A percentile compares a stretch with the other conserved stretches of the same genome.
Evolutionary conservation across 1,140 invertebrate genomes (phyloP).

Genomic region (Zelostemma sp.): DNA sequence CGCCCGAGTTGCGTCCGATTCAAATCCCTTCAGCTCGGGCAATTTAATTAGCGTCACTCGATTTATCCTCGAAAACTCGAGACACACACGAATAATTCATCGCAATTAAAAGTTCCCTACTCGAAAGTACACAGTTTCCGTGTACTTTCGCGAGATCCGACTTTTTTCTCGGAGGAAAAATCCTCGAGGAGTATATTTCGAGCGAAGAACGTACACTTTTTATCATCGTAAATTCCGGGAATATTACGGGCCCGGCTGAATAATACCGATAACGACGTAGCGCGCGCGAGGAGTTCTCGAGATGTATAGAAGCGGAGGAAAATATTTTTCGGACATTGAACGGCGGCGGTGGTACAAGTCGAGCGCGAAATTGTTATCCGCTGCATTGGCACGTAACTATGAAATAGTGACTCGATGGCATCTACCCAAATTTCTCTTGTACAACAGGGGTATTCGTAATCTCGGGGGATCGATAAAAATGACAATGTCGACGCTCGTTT

Average conservation of each 20-base stretch:
- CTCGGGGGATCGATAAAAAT: no score
- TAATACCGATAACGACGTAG: background rate
- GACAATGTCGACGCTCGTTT: no score
- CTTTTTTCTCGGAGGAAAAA: no score
- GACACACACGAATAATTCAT: no score
- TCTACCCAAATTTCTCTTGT: background rate
- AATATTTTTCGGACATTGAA: conserved; percentile 30
- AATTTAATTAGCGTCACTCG: no score
- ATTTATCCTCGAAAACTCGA: no score
- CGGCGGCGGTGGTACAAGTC: conserved; percentile 18
- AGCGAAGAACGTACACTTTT: no score
- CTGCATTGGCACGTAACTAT: conserved; percentile 10
- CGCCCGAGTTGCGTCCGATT: background rate
- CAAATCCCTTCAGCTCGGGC: background rate
- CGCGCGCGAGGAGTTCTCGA: conserved; percentile 5
- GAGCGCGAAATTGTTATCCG: conserved; percentile 29
- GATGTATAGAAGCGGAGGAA: conserved; percentile 14
- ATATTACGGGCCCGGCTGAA: background rate
- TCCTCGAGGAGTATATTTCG: no score
- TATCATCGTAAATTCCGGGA: conserved; percentile 1
- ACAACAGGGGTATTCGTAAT: no score
- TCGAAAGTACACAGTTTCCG: no score
- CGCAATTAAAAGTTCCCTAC: no score
- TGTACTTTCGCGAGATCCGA: no score
- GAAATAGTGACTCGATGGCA: conserved; percentile 1